Percentiles rank a stretch among this genome's conserved stretches.
Evolutionary conservation across 2,888 invertebrate species (phyloP).

Genomic region (Trissolcus brochymenae): DNA sequence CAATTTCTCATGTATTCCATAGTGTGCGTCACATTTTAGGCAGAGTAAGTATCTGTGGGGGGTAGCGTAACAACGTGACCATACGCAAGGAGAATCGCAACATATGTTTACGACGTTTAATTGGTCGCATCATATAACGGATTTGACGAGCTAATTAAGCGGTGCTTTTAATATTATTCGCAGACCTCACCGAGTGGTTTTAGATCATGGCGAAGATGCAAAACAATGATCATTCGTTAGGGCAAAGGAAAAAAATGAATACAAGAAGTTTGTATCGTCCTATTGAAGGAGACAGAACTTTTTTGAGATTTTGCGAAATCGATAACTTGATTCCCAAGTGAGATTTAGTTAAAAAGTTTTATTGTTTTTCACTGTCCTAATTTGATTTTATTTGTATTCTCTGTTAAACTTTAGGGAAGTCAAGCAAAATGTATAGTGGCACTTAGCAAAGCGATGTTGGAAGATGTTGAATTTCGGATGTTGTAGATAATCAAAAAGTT

Average conservation of each 20-base stretch:
- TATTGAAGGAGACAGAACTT: not conserved
- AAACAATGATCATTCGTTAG: not conserved
- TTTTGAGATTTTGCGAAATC: conserved; percentile 3
- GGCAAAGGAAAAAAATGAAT: not conserved
- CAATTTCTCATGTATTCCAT: conserved; percentile 51
- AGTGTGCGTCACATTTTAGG: conserved; percentile 34
- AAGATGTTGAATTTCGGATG: conserved; percentile 25
- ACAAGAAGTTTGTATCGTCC: not conserved
- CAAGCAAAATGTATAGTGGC: conserved; percentile 22
- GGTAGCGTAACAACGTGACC: conserved; percentile 36
- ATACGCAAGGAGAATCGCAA: conserved; percentile 34
- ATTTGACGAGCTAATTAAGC: conserved; percentile 10
- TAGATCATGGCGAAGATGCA: not conserved
- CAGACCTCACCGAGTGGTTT: no score
- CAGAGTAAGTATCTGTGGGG: conserved; percentile 31
- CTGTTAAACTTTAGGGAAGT: conserved; percentile 10
- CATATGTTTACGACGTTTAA: conserved; percentile 42
- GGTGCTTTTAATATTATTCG: no score
- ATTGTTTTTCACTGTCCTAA: conserved; percentile 4
- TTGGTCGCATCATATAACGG: conserved; percentile 16
- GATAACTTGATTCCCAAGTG: conserved; percentile 2
- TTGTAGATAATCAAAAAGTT: conserved; percentile 32
- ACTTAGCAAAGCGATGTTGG: conserved; percentile 6
- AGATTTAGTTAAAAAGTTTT: conserved; percentile 16
- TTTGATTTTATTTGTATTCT: conserved; percentile 25